phyloP scores from a whole-genome alignment of 2,888 invertebrate genomes.

The Palloptera scutellata region DNA sequence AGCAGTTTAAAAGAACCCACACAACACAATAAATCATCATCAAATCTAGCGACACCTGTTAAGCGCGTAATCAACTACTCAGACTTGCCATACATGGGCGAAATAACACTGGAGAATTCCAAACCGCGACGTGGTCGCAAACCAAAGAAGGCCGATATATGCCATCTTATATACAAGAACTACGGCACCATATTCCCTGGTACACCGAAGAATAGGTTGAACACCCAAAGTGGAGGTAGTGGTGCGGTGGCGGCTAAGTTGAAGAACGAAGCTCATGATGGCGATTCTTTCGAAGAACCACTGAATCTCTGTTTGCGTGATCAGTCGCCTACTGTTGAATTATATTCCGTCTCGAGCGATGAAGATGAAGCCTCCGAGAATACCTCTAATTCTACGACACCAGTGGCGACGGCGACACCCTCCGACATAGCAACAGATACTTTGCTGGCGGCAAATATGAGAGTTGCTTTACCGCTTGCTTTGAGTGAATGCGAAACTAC shows the following conservation, averaged over 20 bases:
- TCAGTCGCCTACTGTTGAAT: slow-evolving; percentile 47
- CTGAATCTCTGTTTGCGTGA: slow-evolving; percentile 85
- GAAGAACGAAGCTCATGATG: neutral
- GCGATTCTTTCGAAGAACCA: slow-evolving; percentile 70
- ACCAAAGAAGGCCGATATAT: slow-evolving; percentile 91
- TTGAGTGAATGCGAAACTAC: slow-evolving; percentile 59
- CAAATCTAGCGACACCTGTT: slow-evolving; percentile 40
- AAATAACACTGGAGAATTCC: slow-evolving; percentile 87
- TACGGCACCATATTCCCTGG: slow-evolving; percentile 87
- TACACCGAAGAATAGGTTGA: slow-evolving; percentile 70
- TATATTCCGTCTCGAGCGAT: slow-evolving; percentile 58
- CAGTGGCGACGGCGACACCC: slow-evolving; percentile 52
- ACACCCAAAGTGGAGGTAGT: neutral
- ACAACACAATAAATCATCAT: neutral
- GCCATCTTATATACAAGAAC: slow-evolving; percentile 89
- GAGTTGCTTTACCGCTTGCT: slow-evolving; percentile 65
- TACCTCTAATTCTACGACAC: slow-evolving; percentile 32
- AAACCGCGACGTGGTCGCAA: slow-evolving; percentile 87
- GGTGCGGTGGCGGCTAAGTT: slow-evolving; percentile 5
- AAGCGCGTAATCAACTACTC: slow-evolving; percentile 74
- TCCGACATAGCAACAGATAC: slow-evolving; percentile 45
- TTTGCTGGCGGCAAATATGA: slow-evolving; percentile 55
- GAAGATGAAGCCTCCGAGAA: slow-evolving; percentile 42
- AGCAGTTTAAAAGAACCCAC: neutral
- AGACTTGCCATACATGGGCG: slow-evolving; percentile 91